A percentile compares a stretch with the other conserved stretches of the same genome.
Conservation (phyloP, 2,888 invertebrate genomes). For the Plagiodera versicolora region DNA sequence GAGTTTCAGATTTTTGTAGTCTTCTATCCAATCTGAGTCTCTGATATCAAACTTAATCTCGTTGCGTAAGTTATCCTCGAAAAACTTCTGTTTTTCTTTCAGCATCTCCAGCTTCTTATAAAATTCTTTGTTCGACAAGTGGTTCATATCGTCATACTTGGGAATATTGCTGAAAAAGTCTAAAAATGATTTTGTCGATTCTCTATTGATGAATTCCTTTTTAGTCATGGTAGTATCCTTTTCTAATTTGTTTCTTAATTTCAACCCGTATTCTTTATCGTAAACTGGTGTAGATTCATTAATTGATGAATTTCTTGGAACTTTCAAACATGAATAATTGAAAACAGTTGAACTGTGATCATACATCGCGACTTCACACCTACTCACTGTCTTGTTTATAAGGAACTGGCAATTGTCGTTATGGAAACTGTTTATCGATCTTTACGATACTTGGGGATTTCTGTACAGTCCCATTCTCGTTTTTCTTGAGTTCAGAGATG, state of each 20-base stretch:
- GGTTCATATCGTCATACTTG: constrained; percentile 76
- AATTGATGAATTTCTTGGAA: constrained; percentile 71
- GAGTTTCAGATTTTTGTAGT: constrained; percentile 48
- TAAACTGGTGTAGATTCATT: constrained; percentile 72
- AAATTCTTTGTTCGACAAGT: constrained; percentile 75
- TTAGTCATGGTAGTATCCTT: constrained; percentile 42
- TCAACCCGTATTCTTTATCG: constrained; percentile 60
- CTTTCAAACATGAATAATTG: constrained; percentile 71
- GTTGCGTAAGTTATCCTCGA: constrained; percentile 47
- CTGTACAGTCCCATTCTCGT: too few species aligned
- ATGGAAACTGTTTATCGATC: constrained; percentile 13
- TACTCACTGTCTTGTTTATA: neutral
- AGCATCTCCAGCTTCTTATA: constrained; percentile 69
- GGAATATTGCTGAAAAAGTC: constrained; percentile 79
- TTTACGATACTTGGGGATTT: neutral
- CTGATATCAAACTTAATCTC: constrained; percentile 44
- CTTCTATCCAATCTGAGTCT: constrained; percentile 47
- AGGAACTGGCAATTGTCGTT: neutral
- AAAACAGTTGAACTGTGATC: constrained; percentile 64
- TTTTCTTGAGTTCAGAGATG: too few species aligned
- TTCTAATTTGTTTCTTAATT: constrained; percentile 46
- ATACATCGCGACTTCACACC: constrained; percentile 38
- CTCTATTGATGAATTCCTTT: constrained; percentile 51
- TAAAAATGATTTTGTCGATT: constrained; percentile 63
- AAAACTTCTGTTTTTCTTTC: constrained; percentile 64